These are phyloP conservation scores for Agrochola macilenta DNA, from an alignment of 2,888 invertebrate species.

Conservation along the genomic window DNA sequence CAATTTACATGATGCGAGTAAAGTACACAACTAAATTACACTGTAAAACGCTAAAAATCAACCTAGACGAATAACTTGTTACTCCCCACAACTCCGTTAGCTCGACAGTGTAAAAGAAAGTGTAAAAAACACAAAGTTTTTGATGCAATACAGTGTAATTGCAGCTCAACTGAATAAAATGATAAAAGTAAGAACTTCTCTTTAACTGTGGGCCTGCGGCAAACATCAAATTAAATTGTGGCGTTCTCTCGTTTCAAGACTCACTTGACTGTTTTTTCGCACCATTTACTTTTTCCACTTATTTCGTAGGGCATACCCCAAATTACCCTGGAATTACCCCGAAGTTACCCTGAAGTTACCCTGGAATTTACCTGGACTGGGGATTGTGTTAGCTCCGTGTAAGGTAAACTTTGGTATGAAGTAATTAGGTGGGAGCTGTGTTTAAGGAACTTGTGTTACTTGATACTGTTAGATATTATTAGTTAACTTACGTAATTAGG, in stretches of 20 bases:
- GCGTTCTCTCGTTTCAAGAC: constrained; percentile 39
- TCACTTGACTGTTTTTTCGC: constrained; percentile 58
- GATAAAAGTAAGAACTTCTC: constrained; percentile 70
- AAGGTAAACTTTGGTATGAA: constrained; percentile 41
- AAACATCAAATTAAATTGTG: constrained; percentile 76
- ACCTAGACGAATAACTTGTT: constrained; percentile 62
- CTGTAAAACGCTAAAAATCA: constrained; percentile 48
- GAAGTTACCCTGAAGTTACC: constrained; percentile 5
- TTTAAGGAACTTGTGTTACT: constrained; percentile 15
- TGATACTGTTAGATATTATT: constrained; percentile 30
- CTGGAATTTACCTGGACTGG: constrained; percentile 23
- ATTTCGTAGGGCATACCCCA: constrained; percentile 52
- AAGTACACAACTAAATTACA: constrained; percentile 30
- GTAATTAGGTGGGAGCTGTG: constrained; percentile 42
- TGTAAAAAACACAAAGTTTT: constrained; percentile 71
- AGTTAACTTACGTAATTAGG: constrained; percentile 12
- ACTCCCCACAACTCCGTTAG: constrained; percentile 68
- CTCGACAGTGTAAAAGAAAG: constrained; percentile 73
- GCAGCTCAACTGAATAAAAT: constrained; percentile 77
- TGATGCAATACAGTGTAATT: constrained; percentile 75
- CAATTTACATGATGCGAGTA: constrained; percentile 58
- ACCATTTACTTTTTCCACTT: constrained; percentile 60
- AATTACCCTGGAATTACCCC: constrained; percentile 32
- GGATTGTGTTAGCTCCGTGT: constrained; percentile 52
- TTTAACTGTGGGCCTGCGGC: constrained; percentile 65